phyloP scores from a whole-genome alignment of 2,113 vertebrate genomes.

The Reinhardtius hippoglossoides region DNA sequence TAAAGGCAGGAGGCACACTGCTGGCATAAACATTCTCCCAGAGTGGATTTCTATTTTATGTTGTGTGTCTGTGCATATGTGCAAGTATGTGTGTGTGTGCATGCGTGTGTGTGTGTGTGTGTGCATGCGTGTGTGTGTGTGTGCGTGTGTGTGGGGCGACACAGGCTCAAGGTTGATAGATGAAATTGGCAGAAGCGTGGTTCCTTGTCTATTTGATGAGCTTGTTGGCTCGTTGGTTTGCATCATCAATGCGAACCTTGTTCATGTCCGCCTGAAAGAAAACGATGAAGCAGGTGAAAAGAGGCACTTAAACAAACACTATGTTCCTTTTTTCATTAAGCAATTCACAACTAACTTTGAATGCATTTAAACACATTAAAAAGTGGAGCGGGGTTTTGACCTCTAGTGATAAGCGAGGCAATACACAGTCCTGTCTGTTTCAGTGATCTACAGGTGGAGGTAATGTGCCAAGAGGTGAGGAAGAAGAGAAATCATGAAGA shows the following conservation, averaged over 20 bases:
- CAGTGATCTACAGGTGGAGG: not conserved
- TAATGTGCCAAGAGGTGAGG: not conserved
- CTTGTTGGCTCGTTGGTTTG: constrained; percentile 94
- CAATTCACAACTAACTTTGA: not conserved
- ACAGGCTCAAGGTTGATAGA: constrained; percentile 47
- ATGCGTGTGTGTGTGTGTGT: constrained; percentile 7
- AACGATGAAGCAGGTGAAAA: constrained; percentile 5
- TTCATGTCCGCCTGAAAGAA: constrained; percentile 91
- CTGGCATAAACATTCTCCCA: constrained; percentile 29
- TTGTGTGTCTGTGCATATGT: not conserved
- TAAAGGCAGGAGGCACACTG: constrained; percentile 12
- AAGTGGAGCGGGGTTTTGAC: not conserved
- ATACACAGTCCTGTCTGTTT: not conserved
- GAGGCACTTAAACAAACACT: not conserved
- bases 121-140: not conserved
- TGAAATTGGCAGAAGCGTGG: constrained; percentile 45
- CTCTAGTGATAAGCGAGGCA: not conserved
- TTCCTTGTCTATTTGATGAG: constrained; percentile 84
- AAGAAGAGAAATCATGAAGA: not conserved
- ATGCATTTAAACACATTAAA: not conserved
- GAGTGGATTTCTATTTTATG: constrained; percentile 12
- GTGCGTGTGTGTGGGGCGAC: constrained; percentile 23
- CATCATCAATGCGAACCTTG: constrained; percentile 90
- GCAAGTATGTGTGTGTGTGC: not conserved
- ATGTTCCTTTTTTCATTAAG: not conserved